phyloP scores from a whole-genome alignment of 2,888 invertebrate genomes.

The Disparrhopalites patrizii region DNA sequence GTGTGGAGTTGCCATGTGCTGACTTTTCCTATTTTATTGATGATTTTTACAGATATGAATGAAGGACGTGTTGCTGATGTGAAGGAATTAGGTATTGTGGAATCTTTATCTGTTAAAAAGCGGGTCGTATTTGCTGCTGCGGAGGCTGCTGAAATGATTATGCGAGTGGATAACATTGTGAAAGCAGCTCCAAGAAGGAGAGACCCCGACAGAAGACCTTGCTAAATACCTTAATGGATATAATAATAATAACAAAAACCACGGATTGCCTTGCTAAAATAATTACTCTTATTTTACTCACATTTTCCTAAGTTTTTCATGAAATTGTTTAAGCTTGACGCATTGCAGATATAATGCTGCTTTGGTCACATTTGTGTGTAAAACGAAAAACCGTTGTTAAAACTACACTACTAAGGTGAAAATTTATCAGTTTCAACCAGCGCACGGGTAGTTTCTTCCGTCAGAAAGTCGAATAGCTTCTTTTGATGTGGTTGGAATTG shows the following conservation, averaged over 20 bases:
- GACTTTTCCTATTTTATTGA: no score
- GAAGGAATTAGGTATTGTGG: constrained; percentile 85
- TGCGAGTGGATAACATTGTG: constrained; percentile 96
- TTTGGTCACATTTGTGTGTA: no score
- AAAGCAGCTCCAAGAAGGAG: constrained; percentile 84
- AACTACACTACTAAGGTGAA: no score
- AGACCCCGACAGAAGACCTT: constrained; percentile 77
- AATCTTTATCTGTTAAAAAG: constrained; percentile 94
- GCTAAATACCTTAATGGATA: constrained; percentile 56
- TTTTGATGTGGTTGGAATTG: no score
- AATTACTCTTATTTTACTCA: constrained; percentile 17
- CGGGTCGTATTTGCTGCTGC: constrained; percentile 91
- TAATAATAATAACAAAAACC: constrained; percentile 7
- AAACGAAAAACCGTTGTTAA: no score
- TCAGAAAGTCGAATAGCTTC: no score
- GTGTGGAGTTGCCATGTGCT: not conserved
- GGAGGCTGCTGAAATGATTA: constrained; percentile 98
- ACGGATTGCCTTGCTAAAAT: constrained; percentile 23
- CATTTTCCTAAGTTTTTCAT: no score
- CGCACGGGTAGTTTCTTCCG: no score
- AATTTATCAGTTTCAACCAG: no score
- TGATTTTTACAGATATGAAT: constrained; percentile 82
- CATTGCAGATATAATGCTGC: no score
- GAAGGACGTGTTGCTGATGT: constrained; percentile 84
- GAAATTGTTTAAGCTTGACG: no score